A percentile compares a stretch with the other conserved stretches of the same genome.
Conservation (phyloP, 2,113 vertebrate species). For the Oryzias melastigma region DNA sequence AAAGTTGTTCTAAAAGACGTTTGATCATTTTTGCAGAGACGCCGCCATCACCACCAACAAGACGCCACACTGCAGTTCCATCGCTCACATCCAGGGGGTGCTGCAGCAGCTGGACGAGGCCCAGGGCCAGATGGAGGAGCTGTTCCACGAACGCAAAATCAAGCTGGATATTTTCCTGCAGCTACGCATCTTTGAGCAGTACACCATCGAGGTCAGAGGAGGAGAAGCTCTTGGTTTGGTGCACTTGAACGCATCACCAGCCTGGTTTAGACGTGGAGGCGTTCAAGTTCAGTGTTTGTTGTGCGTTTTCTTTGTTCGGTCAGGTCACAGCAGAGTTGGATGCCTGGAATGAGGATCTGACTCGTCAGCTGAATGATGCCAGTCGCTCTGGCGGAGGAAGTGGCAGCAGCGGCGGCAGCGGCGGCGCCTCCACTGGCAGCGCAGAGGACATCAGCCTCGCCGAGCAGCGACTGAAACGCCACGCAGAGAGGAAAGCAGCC, state of each 20-base stretch:
- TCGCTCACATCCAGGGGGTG: conserved; percentile 95
- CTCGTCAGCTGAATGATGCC: conserved; percentile 79
- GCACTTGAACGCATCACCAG: no score
- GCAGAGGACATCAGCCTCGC: conserved; percentile 88
- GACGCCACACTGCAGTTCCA: conserved; percentile 94
- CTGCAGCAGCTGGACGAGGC: conserved; percentile 97
- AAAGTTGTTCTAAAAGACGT: no score
- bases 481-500: conserved; percentile 90
- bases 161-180: conserved; percentile 98
- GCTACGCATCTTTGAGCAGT: conserved; percentile 95
- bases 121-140: conserved; percentile 97
- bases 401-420: conserved; percentile 30
- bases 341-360: conserved; percentile 95
- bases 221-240: not conserved
- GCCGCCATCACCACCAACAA: conserved; percentile 94
- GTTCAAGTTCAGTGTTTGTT: no score
- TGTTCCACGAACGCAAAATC: conserved; percentile 96
- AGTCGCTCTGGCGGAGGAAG: conserved; percentile 37
- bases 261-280: no score
- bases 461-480: conserved; percentile 92
- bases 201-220: conserved; percentile 91
- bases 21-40: conserved; percentile 77
- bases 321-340: conserved; percentile 95
- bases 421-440: conserved; percentile 37
- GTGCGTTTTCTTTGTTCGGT: not conserved